Conservation (phyloP, 2,797 vertebrate species). For the Staurois parvus region DNA sequence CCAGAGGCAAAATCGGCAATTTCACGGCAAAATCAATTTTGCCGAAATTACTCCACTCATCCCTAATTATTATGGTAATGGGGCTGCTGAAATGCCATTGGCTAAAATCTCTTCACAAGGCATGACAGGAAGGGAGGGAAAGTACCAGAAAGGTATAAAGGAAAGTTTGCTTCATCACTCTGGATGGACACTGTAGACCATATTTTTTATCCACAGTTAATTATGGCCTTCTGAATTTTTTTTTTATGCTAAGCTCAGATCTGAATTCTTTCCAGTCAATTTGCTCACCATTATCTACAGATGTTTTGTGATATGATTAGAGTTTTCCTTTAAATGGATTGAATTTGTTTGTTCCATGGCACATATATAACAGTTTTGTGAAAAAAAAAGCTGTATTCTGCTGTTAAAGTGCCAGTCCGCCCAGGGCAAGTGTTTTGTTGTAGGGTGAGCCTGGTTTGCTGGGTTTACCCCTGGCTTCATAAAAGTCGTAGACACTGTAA, state of each 20-base stretch:
- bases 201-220: neutral
- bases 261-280: neutral
- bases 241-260: too few relatives aligned
- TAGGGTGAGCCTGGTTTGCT: too few relatives aligned
- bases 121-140: neutral
- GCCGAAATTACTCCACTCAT: neutral
- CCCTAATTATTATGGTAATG: neutral
- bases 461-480: too few relatives aligned
- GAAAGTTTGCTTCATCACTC: neutral
- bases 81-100: neutral
- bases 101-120: neutral
- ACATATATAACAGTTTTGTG: too few relatives aligned
- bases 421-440: too few relatives aligned
- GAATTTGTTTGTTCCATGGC: too few relatives aligned
- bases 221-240: too few relatives aligned
- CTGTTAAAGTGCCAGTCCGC: too few relatives aligned
- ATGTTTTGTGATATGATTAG: neutral
- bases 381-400: too few relatives aligned
- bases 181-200: neutral
- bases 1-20: neutral
- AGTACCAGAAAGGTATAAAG: neutral
- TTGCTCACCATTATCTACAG: neutral
- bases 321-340: too few relatives aligned
- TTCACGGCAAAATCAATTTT: constrained; percentile 1
- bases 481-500: too few relatives aligned